phyloP scores from a whole-genome alignment of 2,888 invertebrate genomes.

The Netelia fuscicornis region DNA sequence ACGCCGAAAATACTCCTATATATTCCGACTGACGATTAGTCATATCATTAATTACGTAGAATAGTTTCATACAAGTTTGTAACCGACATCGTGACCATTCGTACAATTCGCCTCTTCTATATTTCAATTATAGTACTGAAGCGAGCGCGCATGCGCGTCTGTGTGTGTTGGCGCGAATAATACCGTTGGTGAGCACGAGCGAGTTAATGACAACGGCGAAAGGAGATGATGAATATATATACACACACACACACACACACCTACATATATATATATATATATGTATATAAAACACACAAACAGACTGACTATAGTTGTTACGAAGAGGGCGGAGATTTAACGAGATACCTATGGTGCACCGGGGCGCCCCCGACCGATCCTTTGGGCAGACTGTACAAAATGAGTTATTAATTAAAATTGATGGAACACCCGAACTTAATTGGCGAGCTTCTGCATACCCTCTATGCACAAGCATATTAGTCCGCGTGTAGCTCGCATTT shows the following conservation, averaged over 20 bases:
- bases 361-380: slow-evolving; percentile 46
- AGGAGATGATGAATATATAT: slow-evolving; percentile 32
- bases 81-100: slow-evolving; percentile 14
- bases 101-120: slow-evolving; percentile 36
- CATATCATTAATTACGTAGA: slow-evolving; percentile 40
- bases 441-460: slow-evolving; percentile 47
- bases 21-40: slow-evolving; percentile 45
- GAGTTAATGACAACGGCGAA: slow-evolving; percentile 42
- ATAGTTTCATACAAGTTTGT: slow-evolving; percentile 27
- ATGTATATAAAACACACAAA: neutral
- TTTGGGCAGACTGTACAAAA: slow-evolving; percentile 74
- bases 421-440: slow-evolving; percentile 72
- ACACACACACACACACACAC: too few species aligned
- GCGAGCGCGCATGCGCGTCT: neutral
- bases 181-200: slow-evolving; percentile 11
- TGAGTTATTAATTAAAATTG: slow-evolving; percentile 81
- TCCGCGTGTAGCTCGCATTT: neutral
- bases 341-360: slow-evolving; percentile 20
- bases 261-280: slow-evolving; percentile 5
- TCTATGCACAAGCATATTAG: slow-evolving; percentile 35
- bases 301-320: slow-evolving; percentile 2
- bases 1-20: neutral
- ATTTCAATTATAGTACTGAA: slow-evolving; percentile 45
- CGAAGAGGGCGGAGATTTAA: slow-evolving; percentile 22
- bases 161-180: slow-evolving; percentile 25